Percentiles rank a stretch among this genome's conserved stretches.
Conservation (phyloP, 92 coral and sea anemone genomes). For the Parazoanthus atlanticus region DNA sequence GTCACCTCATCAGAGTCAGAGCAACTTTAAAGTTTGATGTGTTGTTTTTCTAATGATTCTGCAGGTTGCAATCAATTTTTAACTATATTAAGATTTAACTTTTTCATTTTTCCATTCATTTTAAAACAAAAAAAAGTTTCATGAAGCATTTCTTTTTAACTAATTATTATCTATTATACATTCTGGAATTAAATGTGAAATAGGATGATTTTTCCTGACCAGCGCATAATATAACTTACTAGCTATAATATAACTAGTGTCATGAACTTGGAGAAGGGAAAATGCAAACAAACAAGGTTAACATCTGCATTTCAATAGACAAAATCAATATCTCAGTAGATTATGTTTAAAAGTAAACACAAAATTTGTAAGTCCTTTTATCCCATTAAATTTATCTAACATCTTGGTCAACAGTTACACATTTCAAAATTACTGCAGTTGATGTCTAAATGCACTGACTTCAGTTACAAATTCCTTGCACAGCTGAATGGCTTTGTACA, state of each 20-base stretch:
- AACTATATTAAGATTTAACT: neutral
- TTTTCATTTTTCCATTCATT: too few species aligned
- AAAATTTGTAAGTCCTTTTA: neutral
- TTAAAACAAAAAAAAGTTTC: too few species aligned
- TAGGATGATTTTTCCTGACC: neutral
- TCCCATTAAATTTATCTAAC: neutral
- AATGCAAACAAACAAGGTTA: neutral
- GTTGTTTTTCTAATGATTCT: too few species aligned
- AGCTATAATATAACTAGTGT: neutral
- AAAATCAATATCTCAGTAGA: neutral
- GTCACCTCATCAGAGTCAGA: neutral
- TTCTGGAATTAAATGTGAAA: neutral
- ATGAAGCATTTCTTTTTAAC: too few species aligned
- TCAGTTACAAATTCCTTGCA: too few species aligned
- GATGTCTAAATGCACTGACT: too few species aligned
- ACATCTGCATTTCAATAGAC: neutral
- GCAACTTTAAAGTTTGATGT: too few species aligned
- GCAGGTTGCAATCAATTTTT: neutral
- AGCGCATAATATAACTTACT: neutral
- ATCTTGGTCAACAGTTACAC: too few species aligned
- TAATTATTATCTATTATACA: neutral
- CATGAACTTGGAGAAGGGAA: neutral
- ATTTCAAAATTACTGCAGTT: too few species aligned
- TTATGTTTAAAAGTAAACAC: neutral
- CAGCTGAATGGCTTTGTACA: too few species aligned